These are phyloP conservation scores for Heliconius himera DNA, from an alignment of 1,140 invertebrate genomes.

Conservation along the genomic window DNA sequence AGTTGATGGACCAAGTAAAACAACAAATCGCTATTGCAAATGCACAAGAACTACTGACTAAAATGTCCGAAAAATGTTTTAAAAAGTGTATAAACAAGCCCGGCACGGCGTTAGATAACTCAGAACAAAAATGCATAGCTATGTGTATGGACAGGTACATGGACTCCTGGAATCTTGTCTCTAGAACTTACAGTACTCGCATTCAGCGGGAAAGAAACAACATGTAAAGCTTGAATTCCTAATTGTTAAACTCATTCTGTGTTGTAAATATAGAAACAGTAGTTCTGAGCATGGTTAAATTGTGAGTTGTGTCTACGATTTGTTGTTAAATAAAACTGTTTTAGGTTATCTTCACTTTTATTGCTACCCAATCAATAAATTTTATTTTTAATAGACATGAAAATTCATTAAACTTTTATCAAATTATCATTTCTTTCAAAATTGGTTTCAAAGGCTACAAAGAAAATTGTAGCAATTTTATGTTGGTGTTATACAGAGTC, in stretches of 20 bases:
- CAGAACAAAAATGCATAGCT: conserved; percentile 98
- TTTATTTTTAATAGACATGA: too few species aligned
- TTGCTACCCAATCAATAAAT: conserved; percentile 5
- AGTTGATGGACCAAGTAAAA: conserved; percentile 97
- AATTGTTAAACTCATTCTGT: conserved; percentile 50
- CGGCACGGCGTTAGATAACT: conserved; percentile 93
- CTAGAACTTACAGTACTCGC: conserved; percentile 90
- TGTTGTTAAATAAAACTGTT: conserved; percentile 74
- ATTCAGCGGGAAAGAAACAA: conserved; percentile 88
- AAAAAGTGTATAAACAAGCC: conserved; percentile 96
- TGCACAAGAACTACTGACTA: conserved; percentile 96
- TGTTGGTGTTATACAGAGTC: neutral
- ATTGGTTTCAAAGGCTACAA: neutral
- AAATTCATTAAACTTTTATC: too few species aligned
- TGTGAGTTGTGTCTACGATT: conserved; percentile 62
- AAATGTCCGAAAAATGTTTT: conserved; percentile 99
- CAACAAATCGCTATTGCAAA: conserved; percentile 97
- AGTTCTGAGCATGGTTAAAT: conserved; percentile 67
- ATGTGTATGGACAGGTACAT: conserved; percentile 99
- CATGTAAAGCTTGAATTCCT: conserved; percentile 62
- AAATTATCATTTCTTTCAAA: neutral
- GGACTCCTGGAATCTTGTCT: conserved; percentile 96
- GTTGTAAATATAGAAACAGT: conserved; percentile 75
- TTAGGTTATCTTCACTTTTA: conserved; percentile 58
- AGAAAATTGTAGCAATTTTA: neutral